Evolutionary conservation across 2,888 invertebrate genomes (phyloP).

Genomic region (Erannis defoliaria): DNA sequence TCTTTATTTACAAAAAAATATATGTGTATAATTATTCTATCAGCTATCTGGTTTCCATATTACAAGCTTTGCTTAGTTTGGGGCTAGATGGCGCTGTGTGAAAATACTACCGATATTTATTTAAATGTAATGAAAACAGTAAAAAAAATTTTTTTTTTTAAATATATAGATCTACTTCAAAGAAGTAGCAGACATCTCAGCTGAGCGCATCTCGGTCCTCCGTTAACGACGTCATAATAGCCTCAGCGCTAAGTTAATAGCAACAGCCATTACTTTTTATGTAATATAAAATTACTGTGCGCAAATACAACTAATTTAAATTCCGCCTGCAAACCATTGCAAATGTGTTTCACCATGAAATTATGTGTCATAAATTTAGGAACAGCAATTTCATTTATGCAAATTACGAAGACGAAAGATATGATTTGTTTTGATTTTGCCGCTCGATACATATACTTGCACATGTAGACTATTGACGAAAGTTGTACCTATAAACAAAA

Average conservation of each 20-base stretch:
- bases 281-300: constrained; percentile 54
- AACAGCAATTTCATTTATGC: constrained; percentile 45
- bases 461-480: neutral
- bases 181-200: constrained; percentile 13
- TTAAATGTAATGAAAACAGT: no score
- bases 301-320: constrained; percentile 55
- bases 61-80: no score
- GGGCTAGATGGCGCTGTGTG: no score
- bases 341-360: constrained; percentile 41
- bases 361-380: constrained; percentile 50
- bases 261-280: constrained; percentile 60
- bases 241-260: constrained; percentile 49
- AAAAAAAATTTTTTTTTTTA: no score
- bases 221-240: constrained; percentile 50
- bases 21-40: no score
- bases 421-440: constrained; percentile 48
- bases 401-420: constrained; percentile 44
- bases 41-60: no score
- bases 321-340: constrained; percentile 40
- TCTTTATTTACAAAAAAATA: no score
- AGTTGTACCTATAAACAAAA: no score
- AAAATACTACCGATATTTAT: no score
- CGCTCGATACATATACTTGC: constrained; percentile 19
- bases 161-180: no score
- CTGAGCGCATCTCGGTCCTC: constrained; percentile 26